These are phyloP conservation scores for Bovichtus variegatus DNA, from an alignment of 2,797 vertebrate genomes.

Conservation along the genomic window DNA sequence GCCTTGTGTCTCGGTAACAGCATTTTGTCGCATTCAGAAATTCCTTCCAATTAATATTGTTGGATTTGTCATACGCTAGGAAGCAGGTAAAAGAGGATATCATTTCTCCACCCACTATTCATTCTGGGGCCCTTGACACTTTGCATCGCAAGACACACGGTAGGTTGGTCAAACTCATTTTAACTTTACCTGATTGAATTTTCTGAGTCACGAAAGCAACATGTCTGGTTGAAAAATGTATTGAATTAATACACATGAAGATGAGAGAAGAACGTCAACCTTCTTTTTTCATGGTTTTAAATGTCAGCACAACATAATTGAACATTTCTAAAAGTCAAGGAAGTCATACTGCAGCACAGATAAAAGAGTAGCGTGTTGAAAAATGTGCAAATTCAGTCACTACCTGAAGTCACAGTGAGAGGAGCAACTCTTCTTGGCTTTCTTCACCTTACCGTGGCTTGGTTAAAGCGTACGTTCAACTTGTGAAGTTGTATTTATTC, in stretches of 20 bases:
- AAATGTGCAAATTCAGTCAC: not conserved
- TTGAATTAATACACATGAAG: constrained; percentile 11
- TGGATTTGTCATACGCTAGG: constrained; percentile 24
- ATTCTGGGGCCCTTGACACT: constrained; percentile 24
- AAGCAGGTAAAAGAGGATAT: constrained; percentile 26
- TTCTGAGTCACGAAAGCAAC: constrained; percentile 26
- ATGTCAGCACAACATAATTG: not conserved
- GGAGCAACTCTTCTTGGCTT: not conserved
- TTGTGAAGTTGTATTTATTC: not conserved
- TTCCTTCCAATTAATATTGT: constrained; percentile 55
- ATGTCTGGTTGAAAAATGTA: constrained; percentile 3
- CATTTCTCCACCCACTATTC: constrained; percentile 13
- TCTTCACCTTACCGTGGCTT: too few relatives aligned
- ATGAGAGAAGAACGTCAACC: not conserved
- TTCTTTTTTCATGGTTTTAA: constrained; percentile 14
- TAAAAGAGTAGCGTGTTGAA: constrained; percentile 12
- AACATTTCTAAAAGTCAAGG: not conserved
- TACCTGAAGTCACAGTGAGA: not conserved
- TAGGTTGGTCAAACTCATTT: constrained; percentile 56
- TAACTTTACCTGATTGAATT: constrained; percentile 47
- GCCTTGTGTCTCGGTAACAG: constrained; percentile 48
- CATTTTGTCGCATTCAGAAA: constrained; percentile 39
- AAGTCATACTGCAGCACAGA: not conserved
- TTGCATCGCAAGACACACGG: constrained; percentile 9
- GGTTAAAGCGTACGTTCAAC: not conserved